Evolutionary conservation across 2,797 vertebrate genomes (phyloP).

Genomic region (Onychomys leucogaster): DNA sequence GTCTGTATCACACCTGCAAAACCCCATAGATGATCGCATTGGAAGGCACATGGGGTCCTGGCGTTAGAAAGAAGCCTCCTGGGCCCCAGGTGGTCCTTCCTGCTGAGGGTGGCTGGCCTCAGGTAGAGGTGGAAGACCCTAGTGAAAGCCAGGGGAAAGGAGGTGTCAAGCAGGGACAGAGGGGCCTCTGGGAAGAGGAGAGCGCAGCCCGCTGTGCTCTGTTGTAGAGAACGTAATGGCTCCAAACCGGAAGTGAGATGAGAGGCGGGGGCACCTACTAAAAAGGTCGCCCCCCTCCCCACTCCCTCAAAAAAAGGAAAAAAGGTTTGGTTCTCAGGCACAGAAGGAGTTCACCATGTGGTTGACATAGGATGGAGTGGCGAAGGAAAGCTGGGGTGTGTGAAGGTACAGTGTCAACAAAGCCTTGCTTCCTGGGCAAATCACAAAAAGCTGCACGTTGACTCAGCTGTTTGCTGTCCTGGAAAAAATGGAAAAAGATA

Average conservation of each 20-base stretch:
- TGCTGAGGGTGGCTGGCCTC: not conserved
- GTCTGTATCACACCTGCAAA: not conserved
- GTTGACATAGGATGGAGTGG: not conserved
- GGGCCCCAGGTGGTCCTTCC: not conserved
- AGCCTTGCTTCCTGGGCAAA: not conserved
- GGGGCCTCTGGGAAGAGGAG: not conserved
- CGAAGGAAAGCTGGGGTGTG: not conserved
- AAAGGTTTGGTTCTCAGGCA: not conserved
- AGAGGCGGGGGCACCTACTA: not conserved
- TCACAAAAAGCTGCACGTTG: rapidly evolving
- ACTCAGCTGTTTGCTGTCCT: not conserved
- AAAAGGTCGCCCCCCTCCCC: not conserved
- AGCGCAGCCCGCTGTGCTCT: not conserved
- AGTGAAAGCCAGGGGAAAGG: not conserved
- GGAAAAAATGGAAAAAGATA: slow-evolving; percentile 12
- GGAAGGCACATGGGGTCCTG: not conserved
- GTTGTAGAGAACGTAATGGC: not conserved
- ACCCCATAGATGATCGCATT: not conserved
- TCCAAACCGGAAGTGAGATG: not conserved
- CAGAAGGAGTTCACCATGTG: not conserved
- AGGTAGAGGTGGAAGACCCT: too few relatives aligned
- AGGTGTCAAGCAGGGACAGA: not conserved
- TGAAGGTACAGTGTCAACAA: not conserved
- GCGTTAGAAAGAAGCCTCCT: not conserved
- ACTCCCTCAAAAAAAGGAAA: not conserved